Evolutionary conservation across 2,888 invertebrate genomes (phyloP), one percentile per base, ranked within the genome.

Genomic region (Dascillus cervinus): DNA sequence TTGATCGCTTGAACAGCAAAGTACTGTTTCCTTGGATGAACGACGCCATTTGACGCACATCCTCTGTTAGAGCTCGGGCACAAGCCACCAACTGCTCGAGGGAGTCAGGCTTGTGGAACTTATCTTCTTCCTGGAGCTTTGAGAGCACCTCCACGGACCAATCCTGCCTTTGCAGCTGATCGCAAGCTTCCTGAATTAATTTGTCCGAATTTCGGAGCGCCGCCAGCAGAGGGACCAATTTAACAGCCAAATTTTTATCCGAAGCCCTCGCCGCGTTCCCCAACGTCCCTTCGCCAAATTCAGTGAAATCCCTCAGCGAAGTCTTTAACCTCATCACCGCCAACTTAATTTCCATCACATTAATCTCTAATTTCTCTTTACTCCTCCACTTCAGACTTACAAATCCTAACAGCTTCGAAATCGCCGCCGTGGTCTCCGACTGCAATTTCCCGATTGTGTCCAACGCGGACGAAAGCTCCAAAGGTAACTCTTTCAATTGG

Each of bases 11-110:
- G 67, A 81, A 91, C 2, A 87, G 67, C 32, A 83, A 65, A 35
- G 82, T 80, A 22, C 83, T 83, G 60, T 86, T 87, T 37, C 85
- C 87, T 66, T 86, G 90, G 52, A 94, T 90, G 56, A 92, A 88
- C 8, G 90, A 89, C 10, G 90, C 83, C 9, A 89, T 82, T 60
- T 88, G 85, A 44, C 89, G 73, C 20, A 92, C 88, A 65, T 94
- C 91, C 60, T 88, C 86, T 1, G 85, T 87, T 13, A 95, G 73
- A 4, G 87, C 85, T 55, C 87, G 75, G 9, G 91, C 82, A 55
- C 89, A 86, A 5, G 85, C 82, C 41, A 92, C 82, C 37, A 96
- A 71, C 61, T 89, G 88, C 63, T 92, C 92, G 21, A 95, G 68
- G 19, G 87, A 84, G 62, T 92, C 91, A 10, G 82, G 82, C 39